Base-by-base conservation (phyloP, 2,888 invertebrate species). In the Mongoloraphidia duomilia region DNA sequence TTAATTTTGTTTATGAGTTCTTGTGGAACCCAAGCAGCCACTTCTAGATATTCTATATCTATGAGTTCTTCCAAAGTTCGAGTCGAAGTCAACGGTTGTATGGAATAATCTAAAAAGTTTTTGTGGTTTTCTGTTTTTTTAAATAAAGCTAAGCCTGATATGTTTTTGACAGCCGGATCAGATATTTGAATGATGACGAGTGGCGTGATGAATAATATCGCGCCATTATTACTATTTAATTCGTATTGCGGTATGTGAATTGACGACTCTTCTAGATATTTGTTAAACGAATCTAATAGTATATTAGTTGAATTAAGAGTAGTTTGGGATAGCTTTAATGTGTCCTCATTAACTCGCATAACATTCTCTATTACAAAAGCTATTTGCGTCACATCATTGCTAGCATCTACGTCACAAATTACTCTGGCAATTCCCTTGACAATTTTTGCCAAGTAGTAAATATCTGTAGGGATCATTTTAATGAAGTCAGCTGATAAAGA, bases 261-360 rank as follows among this genome's bases (percentile, higher is more conserved):
- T 6, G 26, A 26, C 26, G 26, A 65, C 54, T 70, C 64, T 58
- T 74, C 71, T 53, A 79, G 69, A 36, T 77, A 67, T 54, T 69
- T 67, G 56, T 76, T 78, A 34, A 79, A 65, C 8, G 74, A 69
- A 57, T 79, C 77, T 46, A 82, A 63, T 52, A 81, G 69, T 11
- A 72, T 70, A 61, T 81, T 80, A 2, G 81, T 80, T 12, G 79
- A 75, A 63, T 82, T 81, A 48, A 82, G 67, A 9, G 55, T 40
- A 17, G 69, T 70, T 63, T 76, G 75, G 1, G 77, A 71, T 56
- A 72, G 61, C 50, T 54, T 52, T 39, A 65, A 50, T 8, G 54
- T 49, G 12, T 50, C 42, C 1, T 38, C 40, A 41, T 61, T 54
- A 3, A 55, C 52, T 9, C 55, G 50, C 37, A 63, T 48, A 13